A percentile compares a stretch with the other conserved stretches of the same genome.
Conservation (phyloP, 2,797 vertebrate species). For the Sternarchorhynchus goeldii region DNA sequence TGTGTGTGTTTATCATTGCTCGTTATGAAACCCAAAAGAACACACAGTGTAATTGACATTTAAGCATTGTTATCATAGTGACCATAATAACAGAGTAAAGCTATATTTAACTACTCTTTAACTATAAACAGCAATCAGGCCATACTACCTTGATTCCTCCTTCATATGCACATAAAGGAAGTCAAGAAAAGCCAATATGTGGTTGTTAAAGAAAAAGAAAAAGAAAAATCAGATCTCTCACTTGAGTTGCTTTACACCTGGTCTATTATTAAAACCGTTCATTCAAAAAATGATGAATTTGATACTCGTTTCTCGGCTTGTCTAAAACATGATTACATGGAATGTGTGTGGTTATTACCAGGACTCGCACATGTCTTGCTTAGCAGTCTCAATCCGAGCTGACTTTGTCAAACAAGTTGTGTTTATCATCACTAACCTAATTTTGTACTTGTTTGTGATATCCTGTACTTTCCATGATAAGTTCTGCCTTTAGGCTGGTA, state of each 20-base stretch:
- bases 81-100: conserved; percentile 72
- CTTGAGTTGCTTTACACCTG: conserved; percentile 6
- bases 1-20: conserved; percentile 19
- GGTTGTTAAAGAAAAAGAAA: background rate
- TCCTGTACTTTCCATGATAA: background rate
- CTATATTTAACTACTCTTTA: conserved; percentile 69
- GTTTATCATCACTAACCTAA: conserved; percentile 16
- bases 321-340: background rate
- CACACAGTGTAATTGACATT: conserved; percentile 60
- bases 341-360: background rate
- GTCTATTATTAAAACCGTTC: background rate
- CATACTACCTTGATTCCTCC: conserved; percentile 51
- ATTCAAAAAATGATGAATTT: background rate
- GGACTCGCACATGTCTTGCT: background rate
- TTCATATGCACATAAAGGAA: background rate
- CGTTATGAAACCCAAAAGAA: conserved; percentile 70
- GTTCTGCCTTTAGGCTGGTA: background rate
- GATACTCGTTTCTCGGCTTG: background rate
- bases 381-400: background rate
- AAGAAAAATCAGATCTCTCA: background rate
- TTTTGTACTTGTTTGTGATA: background rate
- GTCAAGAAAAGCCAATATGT: conserved; percentile 22
- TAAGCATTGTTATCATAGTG: conserved; percentile 57
- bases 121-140: conserved; percentile 68
- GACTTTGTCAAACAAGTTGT: background rate